phyloP scores from a whole-genome alignment of 2,113 vertebrate species.

The Prietella phreatophila region DNA sequence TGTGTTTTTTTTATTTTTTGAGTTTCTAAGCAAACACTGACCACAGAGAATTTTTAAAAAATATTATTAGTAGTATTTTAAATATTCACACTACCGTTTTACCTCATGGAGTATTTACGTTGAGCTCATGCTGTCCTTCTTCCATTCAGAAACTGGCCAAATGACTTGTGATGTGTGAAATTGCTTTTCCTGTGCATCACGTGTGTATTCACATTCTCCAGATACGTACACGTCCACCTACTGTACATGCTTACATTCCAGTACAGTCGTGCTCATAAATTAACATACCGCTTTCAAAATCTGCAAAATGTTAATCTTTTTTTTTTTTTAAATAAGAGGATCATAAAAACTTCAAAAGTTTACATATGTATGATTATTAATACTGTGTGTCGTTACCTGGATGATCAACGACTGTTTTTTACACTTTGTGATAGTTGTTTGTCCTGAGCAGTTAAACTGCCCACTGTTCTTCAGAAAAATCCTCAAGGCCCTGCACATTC shows the following conservation, averaged over 20 bases:
- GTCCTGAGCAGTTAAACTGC: too few relatives aligned
- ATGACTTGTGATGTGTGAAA: slow-evolving; percentile 73
- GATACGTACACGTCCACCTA: not conserved
- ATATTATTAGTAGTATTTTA: not conserved
- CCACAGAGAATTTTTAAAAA: not conserved
- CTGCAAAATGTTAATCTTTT: too few relatives aligned
- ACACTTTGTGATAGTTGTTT: too few relatives aligned
- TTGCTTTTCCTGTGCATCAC: slow-evolving; percentile 60
- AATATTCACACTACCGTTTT: not conserved
- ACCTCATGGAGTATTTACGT: not conserved
- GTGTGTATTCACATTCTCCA: slow-evolving; percentile 13
- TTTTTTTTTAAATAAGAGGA: too few relatives aligned
- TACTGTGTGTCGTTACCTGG: too few relatives aligned
- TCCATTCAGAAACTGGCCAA: slow-evolving; percentile 50
- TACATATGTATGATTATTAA: too few relatives aligned
- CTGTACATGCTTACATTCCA: not conserved
- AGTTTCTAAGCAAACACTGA: slow-evolving; percentile 6
- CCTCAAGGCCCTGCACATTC: too few relatives aligned
- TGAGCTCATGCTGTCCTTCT: not conserved
- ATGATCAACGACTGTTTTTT: too few relatives aligned
- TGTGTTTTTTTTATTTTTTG: not conserved
- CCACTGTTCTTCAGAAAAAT: too few relatives aligned
- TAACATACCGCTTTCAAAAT: too few relatives aligned
- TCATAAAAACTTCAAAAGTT: too few relatives aligned
- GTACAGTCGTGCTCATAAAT: not conserved